Conservation (phyloP, 2,888 invertebrate genomes). For the Cacoxenus indagator region DNA sequence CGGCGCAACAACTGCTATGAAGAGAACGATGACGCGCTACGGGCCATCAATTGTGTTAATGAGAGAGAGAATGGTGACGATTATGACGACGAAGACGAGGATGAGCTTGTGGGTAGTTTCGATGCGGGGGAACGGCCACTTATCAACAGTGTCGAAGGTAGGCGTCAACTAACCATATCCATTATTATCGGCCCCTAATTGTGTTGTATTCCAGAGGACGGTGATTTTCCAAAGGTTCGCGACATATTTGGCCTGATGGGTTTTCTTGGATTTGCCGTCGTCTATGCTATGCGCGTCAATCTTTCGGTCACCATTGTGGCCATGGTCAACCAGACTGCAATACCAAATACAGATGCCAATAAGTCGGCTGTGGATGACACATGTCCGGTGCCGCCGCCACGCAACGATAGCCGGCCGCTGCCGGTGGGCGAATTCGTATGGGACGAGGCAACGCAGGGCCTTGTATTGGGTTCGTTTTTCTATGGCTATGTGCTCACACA, state of each 20-base stretch:
- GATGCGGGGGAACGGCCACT: constrained; percentile 48
- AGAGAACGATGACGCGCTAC: constrained; percentile 25
- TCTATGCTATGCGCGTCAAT: constrained; percentile 92
- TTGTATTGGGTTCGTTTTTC: constrained; percentile 87
- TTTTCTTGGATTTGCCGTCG: constrained; percentile 89
- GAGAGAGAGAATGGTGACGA: constrained; percentile 40
- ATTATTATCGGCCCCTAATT: background rate
- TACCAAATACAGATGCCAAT: constrained; percentile 72
- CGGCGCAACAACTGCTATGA: constrained; percentile 43
- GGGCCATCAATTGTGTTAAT: too few relatives aligned
- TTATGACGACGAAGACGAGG: constrained; percentile 50
- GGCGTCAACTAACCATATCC: constrained; percentile 12
- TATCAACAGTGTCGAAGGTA: constrained; percentile 33
- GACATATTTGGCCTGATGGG: constrained; percentile 86
- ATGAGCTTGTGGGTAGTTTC: constrained; percentile 51
- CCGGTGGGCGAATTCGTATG: constrained; percentile 80
- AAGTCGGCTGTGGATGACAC: constrained; percentile 73
- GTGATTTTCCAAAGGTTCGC: constrained; percentile 75
- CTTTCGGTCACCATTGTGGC: constrained; percentile 95
- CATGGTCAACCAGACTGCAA: constrained; percentile 86
- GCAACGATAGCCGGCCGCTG: constrained; percentile 35
- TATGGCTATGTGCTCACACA: constrained; percentile 87
- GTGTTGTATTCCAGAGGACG: constrained; percentile 41
- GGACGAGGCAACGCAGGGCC: constrained; percentile 83
- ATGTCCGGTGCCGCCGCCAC: constrained; percentile 71